Base-by-base conservation (phyloP, 2,113 vertebrate genomes). In the Notarius quadriscutis region DNA sequence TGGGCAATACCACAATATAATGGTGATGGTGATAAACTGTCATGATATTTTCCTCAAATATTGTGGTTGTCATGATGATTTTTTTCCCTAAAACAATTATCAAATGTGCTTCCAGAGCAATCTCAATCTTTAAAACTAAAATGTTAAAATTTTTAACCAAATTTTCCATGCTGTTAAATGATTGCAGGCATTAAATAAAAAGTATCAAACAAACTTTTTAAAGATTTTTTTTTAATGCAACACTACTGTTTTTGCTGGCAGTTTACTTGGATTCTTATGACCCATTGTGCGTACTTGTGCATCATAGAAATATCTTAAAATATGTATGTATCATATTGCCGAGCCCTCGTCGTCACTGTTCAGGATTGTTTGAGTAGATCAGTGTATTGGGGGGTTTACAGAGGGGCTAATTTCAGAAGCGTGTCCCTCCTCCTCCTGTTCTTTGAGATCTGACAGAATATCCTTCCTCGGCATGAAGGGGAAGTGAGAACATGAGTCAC, bases 401-500 rank as follows among this genome's bases (percentile, higher is more conserved):
- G 88, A 88, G 82, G 90, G 77, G 81, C 48, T 57, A 69, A 34
- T 41, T 81, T 63, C 57, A 81, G 75, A 89, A 62, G 86, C 89
- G 11, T 87, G 57, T 15, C 79, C 84, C 58, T 6, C 75, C 90
- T 89, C 34, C 60, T 15, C 83, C 58, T 48, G 67, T 72, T 3
- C 89, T 90, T 89, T 67, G 77, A 82, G 90, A 85, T 86, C 89
- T 88, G 30, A 77, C 78, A 86, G 89, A 89, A 91, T 92, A 94
- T 92, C 90, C 90, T 92, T 92, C 92, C 90, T 92, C 88, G 78
- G 88, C 91, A 67, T 82, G 85, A 81, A 91, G 78, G 75, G 78
- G 93, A 94, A 94, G 88, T 92, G 85, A 91, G 83, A 85, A 50
- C 8, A 62, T 86, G 92, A 94, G 89, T 94, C 93, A 93, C 74